phyloP scores from a whole-genome alignment of 2,113 vertebrate genomes.

The Mesoclemmys tuberculata region DNA sequence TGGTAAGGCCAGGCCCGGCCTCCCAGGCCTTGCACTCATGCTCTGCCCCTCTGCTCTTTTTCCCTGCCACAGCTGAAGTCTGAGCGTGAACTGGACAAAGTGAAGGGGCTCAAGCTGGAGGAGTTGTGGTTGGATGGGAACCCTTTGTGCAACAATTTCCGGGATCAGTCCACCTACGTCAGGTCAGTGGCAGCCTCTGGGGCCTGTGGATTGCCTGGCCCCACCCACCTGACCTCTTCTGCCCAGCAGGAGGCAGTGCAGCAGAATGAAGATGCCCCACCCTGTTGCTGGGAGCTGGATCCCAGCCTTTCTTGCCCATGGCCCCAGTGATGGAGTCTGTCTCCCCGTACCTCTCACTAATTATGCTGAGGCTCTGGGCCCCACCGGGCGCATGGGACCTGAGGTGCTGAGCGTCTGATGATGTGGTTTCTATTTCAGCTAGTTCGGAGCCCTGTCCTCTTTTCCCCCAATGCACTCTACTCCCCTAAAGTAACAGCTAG shows the following conservation, averaged over 20 bases:
- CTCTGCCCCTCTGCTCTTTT: rapidly evolving
- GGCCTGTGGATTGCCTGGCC: neutral
- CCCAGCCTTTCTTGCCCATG: neutral
- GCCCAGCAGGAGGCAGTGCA: constrained; percentile 44
- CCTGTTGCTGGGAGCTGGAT: constrained; percentile 6
- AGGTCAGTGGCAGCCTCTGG: constrained; percentile 82
- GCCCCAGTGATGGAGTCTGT: neutral
- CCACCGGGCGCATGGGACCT: neutral
- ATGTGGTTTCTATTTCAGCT: neutral
- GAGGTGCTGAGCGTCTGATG: neutral
- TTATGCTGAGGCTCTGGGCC: neutral
- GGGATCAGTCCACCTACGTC: constrained; percentile 88
- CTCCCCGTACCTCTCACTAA: neutral
- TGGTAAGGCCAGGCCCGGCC: too few species aligned
- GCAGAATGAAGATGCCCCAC: neutral
- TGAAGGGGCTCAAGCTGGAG: constrained; percentile 89
- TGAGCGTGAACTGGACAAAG: constrained; percentile 87
- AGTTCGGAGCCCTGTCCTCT: neutral
- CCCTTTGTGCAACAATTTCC: constrained; percentile 85
- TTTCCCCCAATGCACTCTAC: too few species aligned
- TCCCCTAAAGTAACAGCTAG: neutral
- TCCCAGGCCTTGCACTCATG: rapidly evolving
- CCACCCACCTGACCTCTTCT: constrained; percentile 32
- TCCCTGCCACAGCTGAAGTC: constrained; percentile 81
- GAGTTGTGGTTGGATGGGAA: constrained; percentile 91